Percentiles rank a stretch among this genome's conserved stretches.
Evolutionary conservation across 2,888 invertebrate species (phyloP).

Genomic region (Cheilosia impressa): DNA sequence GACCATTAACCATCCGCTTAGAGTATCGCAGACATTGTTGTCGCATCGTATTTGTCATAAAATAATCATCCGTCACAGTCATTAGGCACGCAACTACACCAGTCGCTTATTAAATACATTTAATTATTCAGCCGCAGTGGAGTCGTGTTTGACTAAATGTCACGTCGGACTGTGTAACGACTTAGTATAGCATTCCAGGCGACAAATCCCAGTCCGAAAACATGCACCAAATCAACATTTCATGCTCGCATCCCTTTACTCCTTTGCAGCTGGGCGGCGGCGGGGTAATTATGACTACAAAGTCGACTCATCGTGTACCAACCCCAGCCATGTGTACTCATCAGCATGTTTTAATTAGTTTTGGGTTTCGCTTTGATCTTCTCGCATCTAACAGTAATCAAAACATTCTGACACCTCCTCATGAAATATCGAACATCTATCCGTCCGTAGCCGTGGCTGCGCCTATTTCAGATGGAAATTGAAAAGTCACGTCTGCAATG

Average conservation of each 20-base stretch:
- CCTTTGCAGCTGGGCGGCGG: not conserved
- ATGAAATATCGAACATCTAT: slow-evolving; percentile 66
- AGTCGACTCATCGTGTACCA: slow-evolving; percentile 22
- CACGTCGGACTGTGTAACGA: slow-evolving; percentile 38
- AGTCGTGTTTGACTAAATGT: slow-evolving; percentile 42
- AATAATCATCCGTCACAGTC: slow-evolving; percentile 44
- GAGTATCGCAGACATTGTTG: too few species aligned
- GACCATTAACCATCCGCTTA: too few species aligned
- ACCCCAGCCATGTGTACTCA: slow-evolving; percentile 38
- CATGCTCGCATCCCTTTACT: slow-evolving; percentile 7
- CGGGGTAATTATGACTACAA: slow-evolving; percentile 20
- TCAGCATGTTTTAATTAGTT: slow-evolving; percentile 69
- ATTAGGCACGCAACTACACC: slow-evolving; percentile 43
- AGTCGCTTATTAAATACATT: slow-evolving; percentile 44
- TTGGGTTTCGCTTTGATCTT: slow-evolving; percentile 70
- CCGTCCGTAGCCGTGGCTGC: not conserved
- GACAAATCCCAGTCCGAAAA: slow-evolving; percentile 44
- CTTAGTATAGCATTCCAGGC: slow-evolving; percentile 41
- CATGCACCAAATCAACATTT: slow-evolving; percentile 40
- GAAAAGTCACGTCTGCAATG: slow-evolving; percentile 68
- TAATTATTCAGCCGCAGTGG: slow-evolving; percentile 36
- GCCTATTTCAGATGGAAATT: slow-evolving; percentile 16
- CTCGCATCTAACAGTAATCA: slow-evolving; percentile 65
- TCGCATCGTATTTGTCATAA: slow-evolving; percentile 14
- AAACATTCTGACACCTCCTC: slow-evolving; percentile 69